Base-by-base conservation (phyloP, 2,113 vertebrate genomes). In the Callocephalon fimbriatum region DNA sequence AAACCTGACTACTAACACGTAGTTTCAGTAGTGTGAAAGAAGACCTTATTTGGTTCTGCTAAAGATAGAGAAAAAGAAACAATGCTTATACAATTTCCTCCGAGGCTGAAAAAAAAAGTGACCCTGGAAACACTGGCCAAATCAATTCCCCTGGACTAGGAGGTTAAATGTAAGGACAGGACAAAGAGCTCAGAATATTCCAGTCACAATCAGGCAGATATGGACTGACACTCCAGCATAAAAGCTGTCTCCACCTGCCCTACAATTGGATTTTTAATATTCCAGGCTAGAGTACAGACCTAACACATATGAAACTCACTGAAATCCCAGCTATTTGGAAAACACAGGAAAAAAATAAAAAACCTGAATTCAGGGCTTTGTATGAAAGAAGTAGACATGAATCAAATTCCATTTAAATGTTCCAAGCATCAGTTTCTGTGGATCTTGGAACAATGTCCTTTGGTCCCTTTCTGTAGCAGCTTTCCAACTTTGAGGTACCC, bases 321-420 rank as follows among this genome's bases (percentile, higher is more conserved):
- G 80, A 70, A 84, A 92, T 67, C 19, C 31, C 16, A 58, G 3
- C 7, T 58, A 48, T 20, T n/a, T 3, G 2, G 25, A 91, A 84
- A 71, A 66, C 20, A 31, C 35, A 42, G 35, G 17, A 27, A 58
- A 58, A 65, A 16, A 25, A 68, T 3, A 15, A 9, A 4, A 29
- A 11, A 10, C 15, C 8, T 4, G 3, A 32, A 2, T 53, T 80
- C n/a, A 81, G 20, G 27, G 29, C 23, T 65, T 61, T 56, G 22
- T 0, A 0, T 35, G 15, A 66, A 77, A 81, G 40, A 16, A 75
- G 32, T 1, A 62, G 44, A 66, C 40, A 70, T 0, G 1, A 84
- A 91, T 40, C 18, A 13, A 50, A 7, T n/a, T 61, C 31, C 38
- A 17, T 61, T 32, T 26, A 35, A 90, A 27, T 5, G 27, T n/a